Conservation (phyloP, 1,140 invertebrate genomes). For the Psix sp. region DNA sequence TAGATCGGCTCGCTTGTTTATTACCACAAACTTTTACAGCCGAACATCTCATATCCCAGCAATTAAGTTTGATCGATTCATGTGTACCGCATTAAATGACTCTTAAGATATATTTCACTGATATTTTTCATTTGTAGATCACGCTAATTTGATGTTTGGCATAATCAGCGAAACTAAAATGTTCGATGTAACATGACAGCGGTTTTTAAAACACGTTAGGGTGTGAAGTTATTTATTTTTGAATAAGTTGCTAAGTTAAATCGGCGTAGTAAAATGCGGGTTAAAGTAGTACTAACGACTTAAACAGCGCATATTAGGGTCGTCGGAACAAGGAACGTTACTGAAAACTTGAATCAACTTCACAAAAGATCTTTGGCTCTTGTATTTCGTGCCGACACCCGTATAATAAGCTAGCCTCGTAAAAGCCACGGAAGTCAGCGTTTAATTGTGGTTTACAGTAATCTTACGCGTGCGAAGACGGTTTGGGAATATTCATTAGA, state of each 20-base stretch:
- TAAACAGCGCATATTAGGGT: constrained; percentile 69
- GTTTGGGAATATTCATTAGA: constrained; percentile 41
- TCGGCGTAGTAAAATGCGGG: constrained; percentile 35
- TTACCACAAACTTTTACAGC: constrained; percentile 60
- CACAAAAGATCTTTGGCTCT: constrained; percentile 59
- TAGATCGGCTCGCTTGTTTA: constrained; percentile 70
- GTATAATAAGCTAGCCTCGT: constrained; percentile 57
- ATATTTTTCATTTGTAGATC: too few species aligned
- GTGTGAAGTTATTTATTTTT: constrained; percentile 32
- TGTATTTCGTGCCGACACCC: constrained; percentile 41
- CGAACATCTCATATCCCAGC: constrained; percentile 58
- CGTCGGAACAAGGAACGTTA: constrained; percentile 73
- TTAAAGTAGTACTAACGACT: constrained; percentile 63
- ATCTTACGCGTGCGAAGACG: constrained; percentile 55
- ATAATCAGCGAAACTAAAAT: too few species aligned
- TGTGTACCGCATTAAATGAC: not conserved
- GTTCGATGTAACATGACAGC: too few species aligned
- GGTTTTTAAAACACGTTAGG: constrained; percentile 11
- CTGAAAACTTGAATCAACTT: constrained; percentile 74
- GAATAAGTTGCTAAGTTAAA: constrained; percentile 36
- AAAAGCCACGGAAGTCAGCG: constrained; percentile 60
- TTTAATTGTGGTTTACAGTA: constrained; percentile 69
- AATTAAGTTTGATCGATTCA: constrained; percentile 68
- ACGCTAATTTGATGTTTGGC: too few species aligned
- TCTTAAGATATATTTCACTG: too few species aligned